Evolutionary conservation across 1,140 invertebrate species (phyloP).

Genomic region (Zophobas morio): DNA sequence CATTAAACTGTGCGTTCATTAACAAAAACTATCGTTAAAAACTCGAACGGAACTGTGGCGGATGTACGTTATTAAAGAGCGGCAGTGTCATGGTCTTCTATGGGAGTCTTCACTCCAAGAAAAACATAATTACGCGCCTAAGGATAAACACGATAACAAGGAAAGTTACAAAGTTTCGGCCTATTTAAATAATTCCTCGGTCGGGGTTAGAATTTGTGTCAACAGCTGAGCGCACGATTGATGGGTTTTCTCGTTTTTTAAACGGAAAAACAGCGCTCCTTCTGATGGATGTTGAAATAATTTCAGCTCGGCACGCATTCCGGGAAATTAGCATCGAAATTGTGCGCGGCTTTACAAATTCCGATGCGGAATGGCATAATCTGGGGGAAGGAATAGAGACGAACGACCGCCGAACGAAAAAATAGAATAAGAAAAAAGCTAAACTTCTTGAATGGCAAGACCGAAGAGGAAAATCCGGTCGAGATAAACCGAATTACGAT

Average conservation of each 20-base stretch:
- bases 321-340: background rate
- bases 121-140: slow-evolving; percentile 25
- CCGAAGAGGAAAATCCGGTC: no score
- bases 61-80: slow-evolving; percentile 3
- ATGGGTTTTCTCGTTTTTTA: slow-evolving; percentile 13
- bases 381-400: no score
- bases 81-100: background rate
- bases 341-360: background rate
- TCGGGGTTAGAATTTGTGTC: slow-evolving; percentile 20
- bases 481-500: no score
- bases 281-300: background rate
- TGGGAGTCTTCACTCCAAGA: background rate
- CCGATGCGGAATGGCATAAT: no score
- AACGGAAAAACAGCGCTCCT: slow-evolving; percentile 19
- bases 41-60: slow-evolving; percentile 1
- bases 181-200: slow-evolving; percentile 37
- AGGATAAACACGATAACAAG: slow-evolving; percentile 35
- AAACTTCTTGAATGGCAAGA: no score
- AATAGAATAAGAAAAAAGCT: no score
- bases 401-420: no score
- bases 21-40: slow-evolving; percentile 37
- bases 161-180: slow-evolving; percentile 15
- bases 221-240: slow-evolving; percentile 18
- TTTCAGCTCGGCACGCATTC: background rate
- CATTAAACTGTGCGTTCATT: slow-evolving; percentile 38